phyloP scores from a whole-genome alignment of 2,888 invertebrate genomes.

The Sinotaia quadrata region DNA sequence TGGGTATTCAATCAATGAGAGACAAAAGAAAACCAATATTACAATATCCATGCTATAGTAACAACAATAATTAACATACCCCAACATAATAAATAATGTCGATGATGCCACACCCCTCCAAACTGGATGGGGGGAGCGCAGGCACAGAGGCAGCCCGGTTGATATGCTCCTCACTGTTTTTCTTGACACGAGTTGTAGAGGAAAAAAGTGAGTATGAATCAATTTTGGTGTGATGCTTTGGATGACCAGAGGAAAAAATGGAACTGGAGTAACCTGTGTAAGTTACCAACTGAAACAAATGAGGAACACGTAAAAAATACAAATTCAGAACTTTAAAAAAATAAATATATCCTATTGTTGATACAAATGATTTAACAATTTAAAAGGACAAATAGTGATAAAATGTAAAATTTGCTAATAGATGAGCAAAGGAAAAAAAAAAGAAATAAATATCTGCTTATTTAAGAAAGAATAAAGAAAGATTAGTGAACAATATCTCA shows the following conservation, averaged over 20 bases:
- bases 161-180: slow-evolving; percentile 87
- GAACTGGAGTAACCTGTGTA: slow-evolving; percentile 55
- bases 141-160: slow-evolving; percentile 92
- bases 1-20: too few species aligned
- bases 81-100: slow-evolving; percentile 82
- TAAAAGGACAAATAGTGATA: too few species aligned
- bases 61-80: slow-evolving; percentile 43
- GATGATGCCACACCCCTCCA: slow-evolving; percentile 93
- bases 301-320: too few species aligned
- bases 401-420: too few species aligned
- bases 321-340: too few species aligned
- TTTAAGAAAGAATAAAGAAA: too few species aligned
- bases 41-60: not conserved
- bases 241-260: slow-evolving; percentile 77
- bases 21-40: not conserved
- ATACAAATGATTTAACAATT: too few species aligned
- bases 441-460: too few species aligned
- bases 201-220: slow-evolving; percentile 77
- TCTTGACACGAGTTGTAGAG: slow-evolving; percentile 86
- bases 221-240: slow-evolving; percentile 59
- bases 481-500: too few species aligned
- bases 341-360: too few species aligned
- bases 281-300: slow-evolving; percentile 52
- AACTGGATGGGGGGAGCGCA: slow-evolving; percentile 93
- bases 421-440: too few species aligned